Base-by-base conservation (phyloP, 1,140 invertebrate genomes). In the Scaptomyza graminum region DNA sequence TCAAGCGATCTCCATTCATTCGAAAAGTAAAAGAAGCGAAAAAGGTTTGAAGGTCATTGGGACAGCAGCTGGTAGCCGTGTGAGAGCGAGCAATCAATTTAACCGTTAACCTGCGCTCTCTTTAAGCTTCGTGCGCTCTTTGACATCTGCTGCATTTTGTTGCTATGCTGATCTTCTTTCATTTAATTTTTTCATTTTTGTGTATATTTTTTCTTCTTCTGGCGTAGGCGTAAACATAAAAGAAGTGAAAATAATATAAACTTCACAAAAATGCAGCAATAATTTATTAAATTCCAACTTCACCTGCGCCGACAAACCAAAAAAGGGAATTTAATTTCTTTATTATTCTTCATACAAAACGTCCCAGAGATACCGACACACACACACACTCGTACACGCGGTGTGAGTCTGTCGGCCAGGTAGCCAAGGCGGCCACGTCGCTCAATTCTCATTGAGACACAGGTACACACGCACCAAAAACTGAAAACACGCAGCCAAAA, bases 311-410 rank as follows among this genome's bases (percentile, higher is more conserved):
- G 22, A 41, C 37, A 12, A 41, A 39, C 28, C 44, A 22, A 51
- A 12, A 46, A 37, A 70, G 63, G 63, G 61, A 70, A 79, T 79
- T 88, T 89, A 87, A 88, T 88, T 87, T 87, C 83, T 88, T 88
- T 83, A 87, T 87, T 87, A 87, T 88, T 87, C 4, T 83, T 88
- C 83, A 71, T 76, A 74, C 74, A 75, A 82, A 82, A 88, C 67
- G 57, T 63, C 56, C 37, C 56, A 59, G 61, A 71, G 31, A 62
- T 46, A 56, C 68, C 13, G 46, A 61, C 69, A 62, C 43, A 28
- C 49, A 54, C 28, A 51, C 50, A 66, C 59, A 73, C 47, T 25
- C 55, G 22, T 37, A 13, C n/a, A 39, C 6, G 22, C 31, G 4
- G 5, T 18, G 31, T 8, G 37, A 28, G 7, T 55, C 54, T 49